phyloP scores from a whole-genome alignment of 2,888 invertebrate genomes.

The Pristionchus fissidentatus region DNA sequence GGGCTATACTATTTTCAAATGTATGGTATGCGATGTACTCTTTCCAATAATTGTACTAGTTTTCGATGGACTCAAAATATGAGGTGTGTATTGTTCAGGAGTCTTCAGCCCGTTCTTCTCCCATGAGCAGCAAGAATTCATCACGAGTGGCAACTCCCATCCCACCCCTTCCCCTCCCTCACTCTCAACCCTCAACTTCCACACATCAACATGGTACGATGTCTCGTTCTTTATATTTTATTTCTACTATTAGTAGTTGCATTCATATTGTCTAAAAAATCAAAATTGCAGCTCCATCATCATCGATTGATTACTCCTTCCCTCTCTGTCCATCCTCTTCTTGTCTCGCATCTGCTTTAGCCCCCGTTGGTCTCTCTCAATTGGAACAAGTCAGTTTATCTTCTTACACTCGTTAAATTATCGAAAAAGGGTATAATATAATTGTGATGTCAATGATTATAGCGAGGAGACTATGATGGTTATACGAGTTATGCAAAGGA shows the following conservation, averaged over 20 bases:
- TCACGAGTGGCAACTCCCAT: conserved; percentile 39
- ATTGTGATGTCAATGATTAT: neutral
- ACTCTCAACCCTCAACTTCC: neutral
- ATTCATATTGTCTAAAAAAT: too few species aligned
- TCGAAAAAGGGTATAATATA: too few species aligned
- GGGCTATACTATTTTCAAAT: too few species aligned
- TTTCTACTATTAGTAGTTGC: too few species aligned
- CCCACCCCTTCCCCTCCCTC: too few species aligned
- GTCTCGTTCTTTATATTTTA: too few species aligned
- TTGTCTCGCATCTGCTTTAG: neutral
- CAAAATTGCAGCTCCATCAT: neutral
- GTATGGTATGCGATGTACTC: too few species aligned
- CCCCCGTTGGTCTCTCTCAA: neutral
- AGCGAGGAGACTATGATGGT: neutral
- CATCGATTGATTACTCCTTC: conserved; percentile 3
- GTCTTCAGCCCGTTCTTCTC: neutral
- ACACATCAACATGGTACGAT: neutral
- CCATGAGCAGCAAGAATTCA: conserved; percentile 11
- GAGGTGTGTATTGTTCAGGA: too few species aligned
- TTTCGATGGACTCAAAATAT: too few species aligned
- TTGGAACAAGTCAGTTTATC: conserved; percentile 10
- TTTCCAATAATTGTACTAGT: too few species aligned
- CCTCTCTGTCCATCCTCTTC: conserved; percentile 1
- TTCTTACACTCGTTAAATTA: neutral
- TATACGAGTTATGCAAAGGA: conserved; percentile 1